A percentile compares a stretch with the other conserved stretches of the same genome.
phyloP scores from a whole-genome alignment of 2,888 invertebrate genomes.

The Clivina fossor region DNA sequence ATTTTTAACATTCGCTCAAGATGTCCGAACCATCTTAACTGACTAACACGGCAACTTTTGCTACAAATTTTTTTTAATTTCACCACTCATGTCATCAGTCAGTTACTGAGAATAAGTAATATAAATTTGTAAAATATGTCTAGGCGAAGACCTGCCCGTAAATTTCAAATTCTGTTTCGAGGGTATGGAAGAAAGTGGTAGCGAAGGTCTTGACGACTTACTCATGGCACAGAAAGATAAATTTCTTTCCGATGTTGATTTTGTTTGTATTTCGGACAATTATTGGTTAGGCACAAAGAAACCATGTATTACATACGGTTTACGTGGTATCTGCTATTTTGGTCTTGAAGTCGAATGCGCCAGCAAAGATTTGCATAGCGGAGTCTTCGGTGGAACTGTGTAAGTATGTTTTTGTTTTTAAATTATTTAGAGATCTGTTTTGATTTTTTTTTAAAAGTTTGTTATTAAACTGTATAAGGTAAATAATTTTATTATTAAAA shows the following conservation, averaged over 20 bases:
- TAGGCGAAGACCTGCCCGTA: conserved; percentile 62
- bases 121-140: no score
- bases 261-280: conserved; percentile 97
- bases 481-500: no score
- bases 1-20: no score
- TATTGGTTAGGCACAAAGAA: conserved; percentile 98
- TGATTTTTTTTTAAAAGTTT: no score
- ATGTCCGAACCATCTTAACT: no score
- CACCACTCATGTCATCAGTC: no score
- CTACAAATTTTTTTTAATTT: no score
- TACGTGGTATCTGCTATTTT: conserved; percentile 92
- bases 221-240: conserved; percentile 70
- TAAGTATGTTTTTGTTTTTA: conserved; percentile 53
- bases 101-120: no score
- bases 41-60: no score
- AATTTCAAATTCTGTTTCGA: conserved; percentile 91
- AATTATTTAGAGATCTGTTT: not conserved
- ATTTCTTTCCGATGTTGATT: conserved; percentile 84
- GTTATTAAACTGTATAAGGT: no score
- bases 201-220: conserved; percentile 90
- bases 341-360: conserved; percentile 86
- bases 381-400: conserved; percentile 93
- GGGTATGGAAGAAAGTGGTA: conserved; percentile 98
- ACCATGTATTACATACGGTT: conserved; percentile 95
- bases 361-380: conserved; percentile 91